Evolutionary conservation across 2,888 invertebrate species (phyloP).

Genomic region (Drosophila tanythrix): DNA sequence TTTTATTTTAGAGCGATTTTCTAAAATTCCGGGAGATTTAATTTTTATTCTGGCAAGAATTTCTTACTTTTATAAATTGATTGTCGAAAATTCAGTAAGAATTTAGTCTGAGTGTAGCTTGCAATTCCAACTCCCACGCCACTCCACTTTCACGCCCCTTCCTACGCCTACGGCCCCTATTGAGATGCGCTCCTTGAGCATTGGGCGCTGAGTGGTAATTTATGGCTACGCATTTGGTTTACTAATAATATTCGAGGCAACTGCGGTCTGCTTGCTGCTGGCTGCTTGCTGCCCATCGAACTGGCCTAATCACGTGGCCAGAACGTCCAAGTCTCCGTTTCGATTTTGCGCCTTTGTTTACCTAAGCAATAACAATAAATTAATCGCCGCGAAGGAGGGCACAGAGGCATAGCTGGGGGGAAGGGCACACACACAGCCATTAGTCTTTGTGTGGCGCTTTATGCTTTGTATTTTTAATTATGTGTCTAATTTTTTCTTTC

Average conservation of each 20-base stretch:
- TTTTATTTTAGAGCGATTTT: not conserved
- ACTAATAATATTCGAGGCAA: constrained; percentile 67
- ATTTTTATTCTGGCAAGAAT: not conserved
- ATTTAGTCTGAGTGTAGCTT: not conserved
- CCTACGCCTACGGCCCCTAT: constrained; percentile 21
- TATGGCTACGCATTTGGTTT: constrained; percentile 80
- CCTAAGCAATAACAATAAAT: constrained; percentile 81
- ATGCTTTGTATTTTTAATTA: constrained; percentile 81
- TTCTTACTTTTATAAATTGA: too few species aligned
- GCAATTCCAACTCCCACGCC: constrained; percentile 14
- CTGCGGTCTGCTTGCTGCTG: constrained; percentile 2
- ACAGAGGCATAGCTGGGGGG: not conserved
- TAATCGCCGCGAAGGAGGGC: constrained; percentile 56
- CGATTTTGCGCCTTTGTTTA: constrained; percentile 73
- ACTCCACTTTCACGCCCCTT: not conserved
- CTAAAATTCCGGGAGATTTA: not conserved
- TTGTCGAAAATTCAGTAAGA: not conserved
- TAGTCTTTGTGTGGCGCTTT: constrained; percentile 58
- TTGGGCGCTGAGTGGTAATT: constrained; percentile 72
- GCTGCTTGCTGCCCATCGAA: constrained; percentile 33
- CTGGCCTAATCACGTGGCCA: constrained; percentile 49
- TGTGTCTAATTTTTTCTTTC: constrained; percentile 67
- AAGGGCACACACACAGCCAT: constrained; percentile 50
- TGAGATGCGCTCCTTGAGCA: constrained; percentile 66
- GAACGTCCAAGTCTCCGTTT: constrained; percentile 31